Conservation (phyloP, 1,140 invertebrate genomes). For the Drosophila orena region DNA sequence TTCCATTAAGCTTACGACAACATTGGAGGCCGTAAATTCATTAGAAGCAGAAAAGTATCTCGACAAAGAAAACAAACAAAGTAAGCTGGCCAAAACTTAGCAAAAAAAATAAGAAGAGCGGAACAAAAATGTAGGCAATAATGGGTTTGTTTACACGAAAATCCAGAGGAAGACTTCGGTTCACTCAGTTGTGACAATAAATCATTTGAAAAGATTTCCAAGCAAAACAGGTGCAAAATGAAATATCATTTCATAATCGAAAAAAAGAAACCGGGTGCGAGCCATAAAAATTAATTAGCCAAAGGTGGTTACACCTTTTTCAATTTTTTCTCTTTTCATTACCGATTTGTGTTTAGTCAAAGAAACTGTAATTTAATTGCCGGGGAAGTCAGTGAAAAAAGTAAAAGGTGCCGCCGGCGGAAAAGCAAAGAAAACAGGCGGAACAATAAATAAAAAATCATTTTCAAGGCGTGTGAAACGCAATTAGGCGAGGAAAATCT, state of each 20-base stretch:
- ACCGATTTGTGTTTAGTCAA: constrained; percentile 38
- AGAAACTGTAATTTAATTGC: constrained; percentile 68
- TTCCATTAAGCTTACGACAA: constrained; percentile 55
- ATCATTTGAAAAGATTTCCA: constrained; percentile 17
- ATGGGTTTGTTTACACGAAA: constrained; percentile 70
- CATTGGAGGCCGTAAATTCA: constrained; percentile 58
- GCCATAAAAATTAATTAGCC: constrained; percentile 68
- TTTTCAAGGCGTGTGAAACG: constrained; percentile 55
- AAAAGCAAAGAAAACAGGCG: constrained; percentile 37
- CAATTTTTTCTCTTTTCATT: constrained; percentile 40
- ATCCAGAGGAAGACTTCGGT: constrained; percentile 17
- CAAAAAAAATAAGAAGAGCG: constrained; percentile 8
- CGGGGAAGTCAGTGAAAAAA: constrained; percentile 28
- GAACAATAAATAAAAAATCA: constrained; percentile 44
- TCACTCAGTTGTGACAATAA: constrained; percentile 49
- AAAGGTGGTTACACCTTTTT: constrained; percentile 57
- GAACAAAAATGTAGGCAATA: constrained; percentile 46
- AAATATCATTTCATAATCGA: constrained; percentile 53
- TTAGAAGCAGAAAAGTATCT: constrained; percentile 47
- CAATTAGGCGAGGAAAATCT: constrained; percentile 55
- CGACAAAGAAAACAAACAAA: constrained; percentile 10
- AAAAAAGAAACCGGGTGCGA: constrained; percentile 23
- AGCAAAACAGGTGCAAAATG: constrained; percentile 30
- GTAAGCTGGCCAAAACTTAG: constrained; percentile 28
- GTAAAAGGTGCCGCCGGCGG: constrained; percentile 64